Evolutionary conservation across 2,797 vertebrate species (phyloP).

Genomic region (Thamnophis elegans): DNA sequence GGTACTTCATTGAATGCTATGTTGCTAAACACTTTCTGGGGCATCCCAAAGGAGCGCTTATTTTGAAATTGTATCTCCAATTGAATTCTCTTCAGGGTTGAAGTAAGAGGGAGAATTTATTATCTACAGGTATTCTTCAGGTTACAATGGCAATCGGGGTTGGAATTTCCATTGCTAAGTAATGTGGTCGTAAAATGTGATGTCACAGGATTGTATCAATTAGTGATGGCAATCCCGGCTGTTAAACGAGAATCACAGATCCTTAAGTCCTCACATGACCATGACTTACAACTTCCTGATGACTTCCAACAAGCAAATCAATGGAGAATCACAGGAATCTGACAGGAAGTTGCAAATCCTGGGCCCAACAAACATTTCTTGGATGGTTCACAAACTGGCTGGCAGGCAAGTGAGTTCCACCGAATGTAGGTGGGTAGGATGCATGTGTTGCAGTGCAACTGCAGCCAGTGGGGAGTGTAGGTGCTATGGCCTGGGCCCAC

Average conservation of each 20-base stretch:
- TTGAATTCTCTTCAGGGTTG: slow-evolving; percentile 16
- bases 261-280: not conserved
- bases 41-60: slow-evolving; percentile 12
- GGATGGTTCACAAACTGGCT: not conserved
- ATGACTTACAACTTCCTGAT: not conserved
- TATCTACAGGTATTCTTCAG: slow-evolving; percentile 8
- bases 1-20: slow-evolving; percentile 25
- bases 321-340: no score
- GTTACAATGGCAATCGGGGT: not conserved
- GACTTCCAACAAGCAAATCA: not conserved
- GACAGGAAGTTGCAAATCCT: not conserved
- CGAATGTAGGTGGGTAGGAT: not conserved
- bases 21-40: slow-evolving; percentile 32
- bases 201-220: not conserved
- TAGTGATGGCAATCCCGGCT: not conserved
- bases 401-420: not conserved
- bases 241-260: not conserved
- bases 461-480: not conserved
- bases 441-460: not conserved
- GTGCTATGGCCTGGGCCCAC: not conserved
- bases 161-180: not conserved
- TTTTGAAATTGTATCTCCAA: slow-evolving; percentile 23
- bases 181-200: not conserved
- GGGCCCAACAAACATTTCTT: not conserved
- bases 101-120: slow-evolving; percentile 31